A percentile compares a stretch with the other conserved stretches of the same genome.
phyloP scores from a whole-genome alignment of 1,140 invertebrate genomes.

The Lamellibrachia luymesi region DNA sequence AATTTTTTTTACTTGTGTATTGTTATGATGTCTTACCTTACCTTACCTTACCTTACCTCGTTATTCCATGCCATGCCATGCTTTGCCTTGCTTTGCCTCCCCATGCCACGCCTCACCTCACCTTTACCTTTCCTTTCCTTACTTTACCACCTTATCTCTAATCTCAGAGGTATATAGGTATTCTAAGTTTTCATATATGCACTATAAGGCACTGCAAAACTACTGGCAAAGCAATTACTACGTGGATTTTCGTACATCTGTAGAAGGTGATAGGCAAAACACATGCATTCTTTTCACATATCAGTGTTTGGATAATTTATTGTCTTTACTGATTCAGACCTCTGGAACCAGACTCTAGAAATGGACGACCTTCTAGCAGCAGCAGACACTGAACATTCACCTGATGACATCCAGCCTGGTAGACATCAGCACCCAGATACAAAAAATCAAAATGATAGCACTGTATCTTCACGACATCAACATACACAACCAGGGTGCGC shows the following conservation, averaged over 20 bases:
- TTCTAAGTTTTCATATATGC: too few relatives aligned
- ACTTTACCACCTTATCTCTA: too few relatives aligned
- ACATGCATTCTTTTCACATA: slow-evolving; percentile 9
- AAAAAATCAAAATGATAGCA: background rate
- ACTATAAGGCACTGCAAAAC: too few relatives aligned
- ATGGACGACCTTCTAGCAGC: slow-evolving; percentile 23
- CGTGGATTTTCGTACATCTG: background rate
- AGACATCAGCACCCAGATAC: background rate
- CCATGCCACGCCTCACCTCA: too few relatives aligned
- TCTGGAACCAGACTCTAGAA: slow-evolving; percentile 32
- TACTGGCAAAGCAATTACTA: too few relatives aligned
- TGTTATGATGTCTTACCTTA: background rate
- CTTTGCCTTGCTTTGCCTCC: too few relatives aligned
- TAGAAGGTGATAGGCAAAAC: background rate
- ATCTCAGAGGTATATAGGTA: too few relatives aligned
- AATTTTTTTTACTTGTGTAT: background rate
- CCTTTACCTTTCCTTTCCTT: too few relatives aligned
- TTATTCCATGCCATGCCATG: too few relatives aligned
- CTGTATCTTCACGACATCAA: background rate
- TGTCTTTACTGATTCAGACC: slow-evolving; percentile 24
- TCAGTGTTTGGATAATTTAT: slow-evolving; percentile 14
- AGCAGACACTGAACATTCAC: background rate
- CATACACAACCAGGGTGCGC: background rate
- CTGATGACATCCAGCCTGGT: background rate
- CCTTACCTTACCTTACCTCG: too few relatives aligned